phyloP scores from a whole-genome alignment of 2,888 invertebrate species.

The Drosophila mimica region DNA sequence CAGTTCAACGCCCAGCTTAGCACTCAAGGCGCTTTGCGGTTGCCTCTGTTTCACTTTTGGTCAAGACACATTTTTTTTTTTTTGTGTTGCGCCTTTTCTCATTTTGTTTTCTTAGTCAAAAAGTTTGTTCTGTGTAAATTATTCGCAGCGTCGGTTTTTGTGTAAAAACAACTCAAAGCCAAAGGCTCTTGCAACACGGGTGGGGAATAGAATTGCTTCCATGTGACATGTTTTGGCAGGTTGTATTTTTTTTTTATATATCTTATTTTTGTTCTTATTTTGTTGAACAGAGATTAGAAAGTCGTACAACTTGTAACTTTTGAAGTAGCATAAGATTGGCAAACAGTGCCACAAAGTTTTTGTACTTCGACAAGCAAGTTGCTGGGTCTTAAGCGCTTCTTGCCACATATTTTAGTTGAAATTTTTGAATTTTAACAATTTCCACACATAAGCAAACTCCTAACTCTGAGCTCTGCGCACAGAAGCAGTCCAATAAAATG shows the following conservation, averaged over 20 bases:
- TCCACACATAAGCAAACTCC: conserved; percentile 1
- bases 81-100: conserved; percentile 20
- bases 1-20: conserved; percentile 65
- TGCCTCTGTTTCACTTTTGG: conserved; percentile 66
- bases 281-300: conserved; percentile 71
- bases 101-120: conserved; percentile 64
- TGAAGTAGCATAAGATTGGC: conserved; percentile 63
- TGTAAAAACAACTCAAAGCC: conserved; percentile 69
- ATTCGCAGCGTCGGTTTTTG: conserved; percentile 68
- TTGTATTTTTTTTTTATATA: conserved; percentile 34
- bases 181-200: conserved; percentile 41
- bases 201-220: conserved; percentile 22
- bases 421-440: conserved; percentile 49
- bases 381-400: conserved; percentile 31
- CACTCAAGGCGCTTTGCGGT: conserved; percentile 72
- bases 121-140: conserved; percentile 73
- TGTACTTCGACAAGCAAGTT: conserved; percentile 48
- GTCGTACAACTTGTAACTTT: conserved; percentile 76
- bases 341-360: conserved; percentile 57
- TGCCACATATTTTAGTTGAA: conserved; percentile 41
- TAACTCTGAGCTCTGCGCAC: conserved; percentile 21
- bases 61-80: conserved; percentile 55
- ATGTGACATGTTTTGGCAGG: conserved; percentile 79
- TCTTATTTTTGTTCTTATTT: conserved; percentile 48
- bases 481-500: conserved; percentile 51